Evolutionary conservation across 2,797 vertebrate genomes (phyloP), one percentile per base, ranked within the genome.

Genomic region (Knipowitschia caucasica): DNA sequence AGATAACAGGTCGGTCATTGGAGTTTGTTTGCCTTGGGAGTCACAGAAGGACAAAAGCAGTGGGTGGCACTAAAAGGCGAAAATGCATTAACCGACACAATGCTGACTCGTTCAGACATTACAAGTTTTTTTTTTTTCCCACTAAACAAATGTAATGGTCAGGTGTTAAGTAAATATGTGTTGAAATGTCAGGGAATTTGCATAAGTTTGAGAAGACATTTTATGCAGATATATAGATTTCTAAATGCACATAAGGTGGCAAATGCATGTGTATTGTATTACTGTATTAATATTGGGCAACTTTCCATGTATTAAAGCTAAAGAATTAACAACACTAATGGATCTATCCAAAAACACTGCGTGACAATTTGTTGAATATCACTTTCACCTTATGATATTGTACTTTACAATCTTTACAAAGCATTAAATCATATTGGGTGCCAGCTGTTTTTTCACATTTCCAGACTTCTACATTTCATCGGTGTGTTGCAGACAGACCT

Each of bases 11-110:
- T 15, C 24, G 5, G 15, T 1, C n/a, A 8, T 27, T 38, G 15
- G 18, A 21, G n/a, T 27, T 17, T 50, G 12, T 50, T 14, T 36
- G 49, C 53, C 52, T 67, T 53, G 23, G 34, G 51, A 43, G 26
- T 40, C 44, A 62, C n/a, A 1, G 50, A 51, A 43, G 66, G 44
- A 43, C 12, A 43, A 23, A 49, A n/a, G 29, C 29, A 4, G 46
- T 49, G 46, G 46, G 46, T 33, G 12, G 46, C 45, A 29, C 51
- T 12, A 9, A 44, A 45, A 17, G n/a, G 31, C 46, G 26, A 44
- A 44, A 34, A 49, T 21, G 46, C 46, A 49, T 49, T 49, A 49
- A 49, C 29, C n/a, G 46, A 33, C 46, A 33, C 9, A 30, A 33
- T 49, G 46, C 46, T 49, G 29, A 34, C 18, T n/a, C 45, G n/a